phyloP scores from a whole-genome alignment of 1,140 invertebrate genomes.

The Ceratosolen solmsi region DNA sequence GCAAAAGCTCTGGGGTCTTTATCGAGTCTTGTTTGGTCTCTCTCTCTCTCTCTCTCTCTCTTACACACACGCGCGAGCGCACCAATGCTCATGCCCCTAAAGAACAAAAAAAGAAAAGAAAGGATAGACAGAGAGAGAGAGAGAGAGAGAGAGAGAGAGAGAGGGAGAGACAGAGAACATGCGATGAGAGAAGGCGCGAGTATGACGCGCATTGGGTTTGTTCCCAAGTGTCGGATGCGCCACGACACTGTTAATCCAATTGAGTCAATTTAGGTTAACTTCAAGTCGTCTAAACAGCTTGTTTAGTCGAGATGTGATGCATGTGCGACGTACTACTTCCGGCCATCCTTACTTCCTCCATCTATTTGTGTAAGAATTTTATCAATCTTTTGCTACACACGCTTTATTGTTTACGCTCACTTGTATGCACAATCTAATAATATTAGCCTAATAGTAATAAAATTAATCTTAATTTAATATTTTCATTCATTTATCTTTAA shows the following conservation, averaged over 20 bases:
- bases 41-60: constrained; percentile 56
- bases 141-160: not conserved
- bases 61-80: not conserved
- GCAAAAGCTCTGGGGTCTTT: constrained; percentile 59
- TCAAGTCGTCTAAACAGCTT: constrained; percentile 74
- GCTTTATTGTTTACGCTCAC: no score
- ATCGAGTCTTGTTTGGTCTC: not conserved
- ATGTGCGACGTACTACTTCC: constrained; percentile 63
- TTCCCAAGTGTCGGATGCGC: constrained; percentile 73
- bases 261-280: constrained; percentile 74
- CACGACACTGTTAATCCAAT: constrained; percentile 72
- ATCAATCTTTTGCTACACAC: constrained; percentile 9
- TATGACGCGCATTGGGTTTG: constrained; percentile 57
- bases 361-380: constrained; percentile 24
- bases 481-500: no score
- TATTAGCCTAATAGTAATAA: no score
- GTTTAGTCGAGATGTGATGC: constrained; percentile 67
- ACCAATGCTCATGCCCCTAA: no score
- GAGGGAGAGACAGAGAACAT: not conserved
- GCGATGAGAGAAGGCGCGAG: constrained; percentile 58
- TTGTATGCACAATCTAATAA: no score
- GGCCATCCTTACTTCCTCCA: constrained; percentile 60
- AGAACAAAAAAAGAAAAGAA: no score
- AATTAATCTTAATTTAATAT: no score
- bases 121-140: not conserved